Evolutionary conservation across 2,113 vertebrate species (phyloP).

Genomic region (Gobio gobio): DNA sequence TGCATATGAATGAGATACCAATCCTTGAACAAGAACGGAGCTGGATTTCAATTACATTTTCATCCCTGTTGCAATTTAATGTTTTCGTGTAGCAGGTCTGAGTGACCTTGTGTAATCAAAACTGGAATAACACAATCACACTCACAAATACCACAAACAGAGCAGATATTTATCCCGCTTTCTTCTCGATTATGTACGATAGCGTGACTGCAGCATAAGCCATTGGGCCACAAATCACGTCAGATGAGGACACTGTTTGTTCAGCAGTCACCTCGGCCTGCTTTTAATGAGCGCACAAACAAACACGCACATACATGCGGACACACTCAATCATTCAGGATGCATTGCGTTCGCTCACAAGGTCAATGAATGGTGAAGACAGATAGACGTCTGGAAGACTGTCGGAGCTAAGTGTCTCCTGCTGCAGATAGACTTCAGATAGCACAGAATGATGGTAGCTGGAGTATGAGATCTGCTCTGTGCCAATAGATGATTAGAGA

Average conservation of each 20-base stretch:
- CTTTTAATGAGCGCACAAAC: constrained; percentile 50
- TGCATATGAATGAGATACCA: constrained; percentile 21
- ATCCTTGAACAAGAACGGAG: not conserved
- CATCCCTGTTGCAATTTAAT: constrained; percentile 12
- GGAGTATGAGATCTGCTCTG: constrained; percentile 27
- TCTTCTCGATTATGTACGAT: not conserved
- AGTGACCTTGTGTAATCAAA: constrained; percentile 23
- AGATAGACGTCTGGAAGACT: constrained; percentile 19
- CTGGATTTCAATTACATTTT: constrained; percentile 23
- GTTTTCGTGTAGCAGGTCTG: not conserved
- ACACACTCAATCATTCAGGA: constrained; percentile 30
- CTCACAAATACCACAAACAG: constrained; percentile 1
- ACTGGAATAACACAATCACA: constrained; percentile 17
- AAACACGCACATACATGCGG: not conserved
- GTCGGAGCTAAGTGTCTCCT: not conserved
- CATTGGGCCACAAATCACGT: constrained; percentile 12
- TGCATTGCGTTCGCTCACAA: constrained; percentile 51
- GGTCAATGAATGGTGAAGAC: constrained; percentile 49
- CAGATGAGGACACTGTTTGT: constrained; percentile 54
- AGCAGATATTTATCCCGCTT: not conserved
- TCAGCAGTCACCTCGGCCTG: constrained; percentile 50
- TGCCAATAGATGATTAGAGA: constrained; percentile 2
- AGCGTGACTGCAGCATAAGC: not conserved
- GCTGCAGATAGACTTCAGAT: constrained; percentile 10
- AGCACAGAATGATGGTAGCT: not conserved